These are phyloP conservation scores for Myathropa florea DNA, from an alignment of 2,888 invertebrate genomes.

Conservation along the genomic window DNA sequence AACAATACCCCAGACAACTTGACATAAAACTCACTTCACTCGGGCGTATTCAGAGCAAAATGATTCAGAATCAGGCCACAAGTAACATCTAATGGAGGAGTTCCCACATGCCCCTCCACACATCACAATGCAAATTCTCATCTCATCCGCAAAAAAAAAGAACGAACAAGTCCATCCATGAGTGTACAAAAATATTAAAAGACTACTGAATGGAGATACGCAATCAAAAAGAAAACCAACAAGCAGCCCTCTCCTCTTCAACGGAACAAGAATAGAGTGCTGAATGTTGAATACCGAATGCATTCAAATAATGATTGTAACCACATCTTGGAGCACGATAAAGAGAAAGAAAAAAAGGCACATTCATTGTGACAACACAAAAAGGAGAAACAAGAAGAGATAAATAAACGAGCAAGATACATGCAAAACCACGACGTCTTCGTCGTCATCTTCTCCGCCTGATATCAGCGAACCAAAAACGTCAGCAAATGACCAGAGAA, in stretches of 20 bases:
- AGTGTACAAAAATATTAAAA: neutral
- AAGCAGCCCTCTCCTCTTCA: neutral
- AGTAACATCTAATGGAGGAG: slow-evolving; percentile 31
- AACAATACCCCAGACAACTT: neutral
- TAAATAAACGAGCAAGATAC: neutral
- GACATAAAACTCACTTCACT: slow-evolving; percentile 8
- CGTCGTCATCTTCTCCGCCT: neutral
- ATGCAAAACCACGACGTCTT: neutral
- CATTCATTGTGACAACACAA: slow-evolving; percentile 27
- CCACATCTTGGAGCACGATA: slow-evolving; percentile 18
- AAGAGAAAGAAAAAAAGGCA: neutral
- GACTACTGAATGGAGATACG: neutral
- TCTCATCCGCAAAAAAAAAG: neutral
- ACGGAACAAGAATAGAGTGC: slow-evolving; percentile 38
- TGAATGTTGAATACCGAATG: slow-evolving; percentile 13
- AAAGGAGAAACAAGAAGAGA: neutral
- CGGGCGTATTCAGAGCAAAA: neutral
- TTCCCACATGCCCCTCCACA: slow-evolving; percentile 7
- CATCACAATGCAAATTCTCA: neutral
- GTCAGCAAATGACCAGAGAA: slow-evolving; percentile 35
- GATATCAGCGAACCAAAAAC: slow-evolving; percentile 37
- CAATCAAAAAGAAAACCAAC: neutral
- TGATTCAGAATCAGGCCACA: slow-evolving; percentile 35
- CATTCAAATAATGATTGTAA: slow-evolving; percentile 40
- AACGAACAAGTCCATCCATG: neutral